These are phyloP conservation scores for Gortyna flavago DNA, from an alignment of 2,888 invertebrate species.

Conservation along the genomic window DNA sequence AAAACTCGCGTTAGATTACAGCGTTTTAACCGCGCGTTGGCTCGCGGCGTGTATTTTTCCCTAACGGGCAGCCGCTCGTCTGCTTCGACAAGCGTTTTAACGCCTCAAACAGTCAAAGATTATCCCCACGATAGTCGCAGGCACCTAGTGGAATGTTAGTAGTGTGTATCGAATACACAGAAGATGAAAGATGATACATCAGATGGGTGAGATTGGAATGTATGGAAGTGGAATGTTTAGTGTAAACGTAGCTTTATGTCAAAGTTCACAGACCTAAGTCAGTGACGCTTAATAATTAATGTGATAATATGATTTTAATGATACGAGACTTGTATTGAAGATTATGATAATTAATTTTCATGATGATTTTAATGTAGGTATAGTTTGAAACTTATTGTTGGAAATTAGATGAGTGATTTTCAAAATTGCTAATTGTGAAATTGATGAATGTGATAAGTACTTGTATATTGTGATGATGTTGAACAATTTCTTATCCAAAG, in stretches of 20 bases:
- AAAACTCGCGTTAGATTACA: background rate
- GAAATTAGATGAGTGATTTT: constrained; percentile 25
- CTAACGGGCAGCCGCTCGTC: constrained; percentile 50
- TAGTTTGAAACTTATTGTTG: constrained; percentile 5
- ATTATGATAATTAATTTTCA: constrained; percentile 6
- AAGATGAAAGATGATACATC: constrained; percentile 54
- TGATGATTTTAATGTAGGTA: background rate
- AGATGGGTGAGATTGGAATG: constrained; percentile 47
- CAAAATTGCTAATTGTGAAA: constrained; percentile 27
- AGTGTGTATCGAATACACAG: constrained; percentile 51
- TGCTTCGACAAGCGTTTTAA: constrained; percentile 57
- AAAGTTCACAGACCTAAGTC: constrained; percentile 55
- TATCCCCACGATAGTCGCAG: constrained; percentile 51
- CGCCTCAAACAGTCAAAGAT: constrained; percentile 63
- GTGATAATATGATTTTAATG: constrained; percentile 11
- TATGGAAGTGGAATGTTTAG: constrained; percentile 52
- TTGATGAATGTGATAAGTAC: constrained; percentile 40
- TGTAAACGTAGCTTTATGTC: constrained; percentile 49
- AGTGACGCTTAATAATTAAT: constrained; percentile 29
- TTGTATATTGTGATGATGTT: constrained; percentile 16
- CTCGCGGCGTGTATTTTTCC: constrained; percentile 38
- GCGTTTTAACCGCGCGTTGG: constrained; percentile 49
- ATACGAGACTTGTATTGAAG: constrained; percentile 13
- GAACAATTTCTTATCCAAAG: background rate
- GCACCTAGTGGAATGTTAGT: constrained; percentile 59